These are phyloP conservation scores for Cephus runcator DNA, from an alignment of 2,888 invertebrate genomes.

Conservation along the genomic window DNA sequence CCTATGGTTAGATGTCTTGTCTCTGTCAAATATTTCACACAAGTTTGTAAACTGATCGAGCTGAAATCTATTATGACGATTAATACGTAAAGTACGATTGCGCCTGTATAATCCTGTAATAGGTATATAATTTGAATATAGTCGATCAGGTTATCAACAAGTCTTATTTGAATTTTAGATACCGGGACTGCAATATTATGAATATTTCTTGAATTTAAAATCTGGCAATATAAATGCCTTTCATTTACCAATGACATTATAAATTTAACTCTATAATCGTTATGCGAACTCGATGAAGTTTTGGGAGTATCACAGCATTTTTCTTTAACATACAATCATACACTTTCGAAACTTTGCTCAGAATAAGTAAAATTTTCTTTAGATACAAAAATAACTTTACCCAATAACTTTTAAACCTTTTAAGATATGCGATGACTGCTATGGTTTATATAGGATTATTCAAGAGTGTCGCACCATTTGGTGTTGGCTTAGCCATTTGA, in stretches of 20 bases:
- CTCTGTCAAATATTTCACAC: neutral
- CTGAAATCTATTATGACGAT: no score
- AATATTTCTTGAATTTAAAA: neutral
- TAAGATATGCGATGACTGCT: neutral
- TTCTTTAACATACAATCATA: neutral
- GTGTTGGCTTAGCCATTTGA: neutral
- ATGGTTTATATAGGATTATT: neutral
- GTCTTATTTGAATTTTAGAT: neutral
- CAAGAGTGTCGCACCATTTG: neutral
- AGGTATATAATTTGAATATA: neutral
- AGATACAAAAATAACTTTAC: neutral
- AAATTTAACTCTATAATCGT: neutral
- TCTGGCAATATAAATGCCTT: neutral
- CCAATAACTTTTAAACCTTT: neutral
- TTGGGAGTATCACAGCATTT: neutral
- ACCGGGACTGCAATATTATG: neutral
- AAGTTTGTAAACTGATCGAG: neutral
- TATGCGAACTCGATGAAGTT: neutral
- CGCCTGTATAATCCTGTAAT: neutral
- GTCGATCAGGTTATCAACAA: neutral
- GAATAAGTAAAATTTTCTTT: neutral
- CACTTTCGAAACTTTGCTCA: neutral
- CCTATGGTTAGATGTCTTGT: neutral
- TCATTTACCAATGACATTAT: neutral
- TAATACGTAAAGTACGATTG: neutral